Base-by-base conservation (phyloP, 2,113 vertebrate genomes). In the Engystomops pustulosus region DNA sequence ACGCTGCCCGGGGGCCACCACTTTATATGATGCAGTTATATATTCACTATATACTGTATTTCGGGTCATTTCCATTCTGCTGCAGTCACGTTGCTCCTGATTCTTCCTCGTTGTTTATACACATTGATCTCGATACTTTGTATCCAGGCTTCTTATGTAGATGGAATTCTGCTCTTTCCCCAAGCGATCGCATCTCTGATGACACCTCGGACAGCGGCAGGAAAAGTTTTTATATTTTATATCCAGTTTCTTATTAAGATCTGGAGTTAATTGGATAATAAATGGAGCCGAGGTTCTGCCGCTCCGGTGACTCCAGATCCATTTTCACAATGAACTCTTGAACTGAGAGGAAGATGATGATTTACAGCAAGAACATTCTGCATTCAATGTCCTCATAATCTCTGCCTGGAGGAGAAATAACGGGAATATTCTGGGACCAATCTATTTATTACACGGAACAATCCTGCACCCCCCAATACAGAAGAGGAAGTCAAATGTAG, bases 231-330 rank as follows among this genome's bases (percentile, higher is more conserved):
- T 75, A 0, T 0, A 69, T 88, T 89, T 90, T 87, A 84, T 87
- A 89, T 74, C 86, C 76, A 69, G 68, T 80, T 30, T 89, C 88
- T 85, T 88, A 89, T 87, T 89, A 90, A 88, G 47, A 47, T 55
- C 23, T 87, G 70, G 34, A 89, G 83, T 85, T 92, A 91, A 90
- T 89, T 90, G 87, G 87, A 86, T 89, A 90, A 87, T 87, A 89
- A 88, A 88, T 86, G 49, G 67, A 49, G 38, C 81, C 10, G 62
- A 30, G 87, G 36, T 86, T 81, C 84, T 70, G 87, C 86, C 85
- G 72, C 47, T 62, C 41, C 15, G 45, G 74, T 87, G 80, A 86
- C 83, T 85, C 67, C 51, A 86, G 86, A 85, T 86, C 87, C 85
- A 88, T 88, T 74, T 85, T 76, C 32, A 51, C 20, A 36, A 44